Percentiles rank a stretch among this genome's conserved stretches.
Conservation (phyloP, 1,140 invertebrate genomes). For the Aphis craccivora region DNA sequence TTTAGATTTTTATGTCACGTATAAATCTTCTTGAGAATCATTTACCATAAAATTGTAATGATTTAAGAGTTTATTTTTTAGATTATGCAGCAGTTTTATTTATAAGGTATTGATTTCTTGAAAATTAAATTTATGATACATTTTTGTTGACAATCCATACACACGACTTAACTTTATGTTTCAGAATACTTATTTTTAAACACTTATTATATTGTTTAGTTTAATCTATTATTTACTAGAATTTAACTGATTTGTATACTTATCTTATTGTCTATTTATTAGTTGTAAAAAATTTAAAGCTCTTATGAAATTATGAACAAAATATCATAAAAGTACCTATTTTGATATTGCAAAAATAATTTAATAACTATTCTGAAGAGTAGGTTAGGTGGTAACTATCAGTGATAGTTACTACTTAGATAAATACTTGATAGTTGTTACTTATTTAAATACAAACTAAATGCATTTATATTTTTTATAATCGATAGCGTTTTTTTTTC, state of each 20-base stretch:
- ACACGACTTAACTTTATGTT: neutral
- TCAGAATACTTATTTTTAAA: neutral
- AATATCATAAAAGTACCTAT: neutral
- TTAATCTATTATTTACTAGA: neutral
- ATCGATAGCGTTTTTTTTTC: neutral
- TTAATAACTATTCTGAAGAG: neutral
- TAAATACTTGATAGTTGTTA: neutral
- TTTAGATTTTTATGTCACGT: slow-evolving; percentile 5
- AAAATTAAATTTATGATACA: slow-evolving; percentile 18
- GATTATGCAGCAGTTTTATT: slow-evolving; percentile 20
- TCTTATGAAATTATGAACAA: neutral
- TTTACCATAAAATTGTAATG: slow-evolving; percentile 18
- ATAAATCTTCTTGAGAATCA: slow-evolving; percentile 4
- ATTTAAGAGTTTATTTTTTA: slow-evolving; percentile 13
- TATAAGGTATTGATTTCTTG: neutral
- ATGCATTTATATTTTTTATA: neutral
- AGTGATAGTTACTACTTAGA: neutral
- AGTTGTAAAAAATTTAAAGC: neutral
- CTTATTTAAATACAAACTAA: neutral
- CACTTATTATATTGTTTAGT: neutral
- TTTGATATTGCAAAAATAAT: neutral
- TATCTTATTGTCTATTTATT: neutral
- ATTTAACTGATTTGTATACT: neutral
- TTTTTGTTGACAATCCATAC: neutral
- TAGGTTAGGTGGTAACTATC: no score